Conservation (phyloP, 2,797 vertebrate species). For the Heteromormyrus szaboi region DNA sequence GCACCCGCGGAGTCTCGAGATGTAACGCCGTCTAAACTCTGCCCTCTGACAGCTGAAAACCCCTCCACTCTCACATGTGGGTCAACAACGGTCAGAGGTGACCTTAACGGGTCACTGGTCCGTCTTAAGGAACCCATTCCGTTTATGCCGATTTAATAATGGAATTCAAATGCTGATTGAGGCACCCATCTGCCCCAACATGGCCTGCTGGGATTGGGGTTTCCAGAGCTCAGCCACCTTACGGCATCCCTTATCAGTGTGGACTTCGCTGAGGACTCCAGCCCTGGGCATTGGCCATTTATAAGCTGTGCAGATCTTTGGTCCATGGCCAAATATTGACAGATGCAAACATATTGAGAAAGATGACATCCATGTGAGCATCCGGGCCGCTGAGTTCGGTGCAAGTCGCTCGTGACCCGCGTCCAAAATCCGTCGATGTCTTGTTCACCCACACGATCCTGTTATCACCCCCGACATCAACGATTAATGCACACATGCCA, state of each 20-base stretch:
- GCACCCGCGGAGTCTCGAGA: neutral
- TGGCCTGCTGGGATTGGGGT: neutral
- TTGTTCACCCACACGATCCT: neutral
- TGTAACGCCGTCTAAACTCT: neutral
- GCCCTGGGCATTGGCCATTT: neutral
- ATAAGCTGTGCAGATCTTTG: neutral
- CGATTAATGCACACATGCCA: neutral
- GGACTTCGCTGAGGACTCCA: neutral
- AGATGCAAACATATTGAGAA: neutral
- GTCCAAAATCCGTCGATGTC: neutral
- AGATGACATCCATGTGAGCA: neutral
- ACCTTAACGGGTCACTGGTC: neutral
- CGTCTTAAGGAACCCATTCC: neutral
- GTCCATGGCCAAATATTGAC: neutral
- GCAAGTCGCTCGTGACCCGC: neutral
- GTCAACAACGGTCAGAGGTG: neutral
- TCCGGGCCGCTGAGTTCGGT: neutral
- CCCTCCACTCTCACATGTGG: neutral
- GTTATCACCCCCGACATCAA: neutral
- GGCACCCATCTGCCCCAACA: neutral
- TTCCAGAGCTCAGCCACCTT: neutral
- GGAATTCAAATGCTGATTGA: neutral
- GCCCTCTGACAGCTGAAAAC: neutral
- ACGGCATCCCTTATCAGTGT: neutral
- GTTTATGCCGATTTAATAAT: neutral